These are phyloP conservation scores for Hiodon alosoides DNA, from an alignment of 2,113 vertebrate species.

Conservation along the genomic window DNA sequence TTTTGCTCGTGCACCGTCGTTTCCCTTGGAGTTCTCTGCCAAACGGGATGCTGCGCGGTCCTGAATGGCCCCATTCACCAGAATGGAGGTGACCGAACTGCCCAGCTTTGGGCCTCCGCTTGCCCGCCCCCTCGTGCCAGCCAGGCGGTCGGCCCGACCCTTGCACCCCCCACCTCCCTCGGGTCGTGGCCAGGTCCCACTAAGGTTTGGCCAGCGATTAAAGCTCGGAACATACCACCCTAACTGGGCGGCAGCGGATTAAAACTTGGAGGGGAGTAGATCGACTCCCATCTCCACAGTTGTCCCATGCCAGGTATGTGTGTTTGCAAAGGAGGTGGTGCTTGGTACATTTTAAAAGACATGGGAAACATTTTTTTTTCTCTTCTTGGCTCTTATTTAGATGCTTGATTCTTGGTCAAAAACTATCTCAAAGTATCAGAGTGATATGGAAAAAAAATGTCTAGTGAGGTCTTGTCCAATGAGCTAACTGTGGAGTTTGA, in stretches of 20 bases:
- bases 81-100: not conserved
- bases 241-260: not conserved
- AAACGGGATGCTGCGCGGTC: not conserved
- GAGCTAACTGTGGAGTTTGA: no score
- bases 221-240: not conserved
- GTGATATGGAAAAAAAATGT: not conserved
- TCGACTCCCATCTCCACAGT: not conserved
- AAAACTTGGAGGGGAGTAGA: not conserved
- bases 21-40: not conserved
- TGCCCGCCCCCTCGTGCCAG: not conserved
- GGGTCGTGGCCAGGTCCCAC: constrained; percentile 13
- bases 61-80: constrained; percentile 25
- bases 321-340: constrained; percentile 18
- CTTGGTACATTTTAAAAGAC: not conserved
- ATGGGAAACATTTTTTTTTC: not conserved
- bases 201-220: constrained; percentile 13
- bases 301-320: constrained; percentile 9
- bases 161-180: not conserved
- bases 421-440: not conserved
- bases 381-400: not conserved
- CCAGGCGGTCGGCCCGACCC: not conserved
- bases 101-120: not conserved
- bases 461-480: no score
- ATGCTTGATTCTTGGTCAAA: constrained; percentile 8
- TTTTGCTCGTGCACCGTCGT: not conserved